These are phyloP conservation scores for Caenorhabditis auriculariae DNA, from an alignment of 2,888 invertebrate genomes.

Conservation along the genomic window DNA sequence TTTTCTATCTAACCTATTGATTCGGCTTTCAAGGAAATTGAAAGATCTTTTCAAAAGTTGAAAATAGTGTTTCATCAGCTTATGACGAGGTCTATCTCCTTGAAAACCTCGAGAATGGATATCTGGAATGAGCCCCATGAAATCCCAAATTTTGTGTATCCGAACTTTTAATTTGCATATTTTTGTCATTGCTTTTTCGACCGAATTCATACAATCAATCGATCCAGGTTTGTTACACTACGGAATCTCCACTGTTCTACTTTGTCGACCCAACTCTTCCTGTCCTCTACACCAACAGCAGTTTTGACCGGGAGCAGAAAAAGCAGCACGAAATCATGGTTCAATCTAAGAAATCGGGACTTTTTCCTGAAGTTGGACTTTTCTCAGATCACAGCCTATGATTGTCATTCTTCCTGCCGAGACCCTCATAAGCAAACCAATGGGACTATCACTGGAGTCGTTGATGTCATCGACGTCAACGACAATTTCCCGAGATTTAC, in stretches of 20 bases:
- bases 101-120: not conserved
- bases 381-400: slow-evolving; percentile 40
- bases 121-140: no score
- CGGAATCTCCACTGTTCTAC: slow-evolving; percentile 35
- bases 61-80: not conserved
- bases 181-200: no score
- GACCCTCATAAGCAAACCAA: slow-evolving; percentile 38
- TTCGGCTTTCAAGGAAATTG: no score
- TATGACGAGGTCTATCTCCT: not conserved
- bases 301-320: slow-evolving; percentile 41
- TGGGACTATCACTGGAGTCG: slow-evolving; percentile 26
- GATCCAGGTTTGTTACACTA: slow-evolving; percentile 32
- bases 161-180: no score
- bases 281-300: slow-evolving; percentile 34
- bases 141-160: no score
- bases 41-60: no score
- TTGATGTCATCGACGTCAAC: slow-evolving; percentile 43
- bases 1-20: no score
- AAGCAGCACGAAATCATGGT: slow-evolving; percentile 35
- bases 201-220: not conserved
- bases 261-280: slow-evolving; percentile 35
- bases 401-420: slow-evolving; percentile 37
- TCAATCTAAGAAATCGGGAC: not conserved
- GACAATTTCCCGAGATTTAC: slow-evolving; percentile 51
- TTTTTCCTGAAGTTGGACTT: slow-evolving; percentile 1